A percentile compares a stretch with the other conserved stretches of the same genome.
Evolutionary conservation across 35 echinoderm and acorn worm species (phyloP).

Genomic region (Nesometra sesokonis): DNA sequence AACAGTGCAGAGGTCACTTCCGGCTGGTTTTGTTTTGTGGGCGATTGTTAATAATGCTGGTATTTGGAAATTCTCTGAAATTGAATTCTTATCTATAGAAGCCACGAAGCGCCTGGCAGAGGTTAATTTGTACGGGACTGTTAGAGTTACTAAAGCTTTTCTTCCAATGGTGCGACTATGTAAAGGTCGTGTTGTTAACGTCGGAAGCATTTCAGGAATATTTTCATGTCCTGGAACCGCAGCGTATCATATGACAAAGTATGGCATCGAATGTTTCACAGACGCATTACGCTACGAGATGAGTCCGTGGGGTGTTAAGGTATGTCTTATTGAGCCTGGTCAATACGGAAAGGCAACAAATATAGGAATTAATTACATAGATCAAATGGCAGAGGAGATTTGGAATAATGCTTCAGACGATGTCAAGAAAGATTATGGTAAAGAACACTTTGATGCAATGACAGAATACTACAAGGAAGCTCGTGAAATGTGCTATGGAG

Average conservation of each 20-base stretch:
- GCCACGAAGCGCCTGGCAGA: neutral
- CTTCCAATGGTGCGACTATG: too few species aligned
- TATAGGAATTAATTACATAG: neutral
- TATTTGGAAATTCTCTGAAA: neutral
- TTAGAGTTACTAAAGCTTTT: too few species aligned
- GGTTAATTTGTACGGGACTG: neutral
- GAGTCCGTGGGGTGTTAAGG: too few species aligned
- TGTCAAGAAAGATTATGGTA: conserved; percentile 17
- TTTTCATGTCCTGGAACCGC: too few species aligned
- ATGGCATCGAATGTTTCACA: too few species aligned
- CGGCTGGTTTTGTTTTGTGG: neutral
- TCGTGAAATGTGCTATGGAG: conserved; percentile 2
- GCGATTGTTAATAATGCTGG: conserved; percentile 5
- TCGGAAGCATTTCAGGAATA: too few species aligned
- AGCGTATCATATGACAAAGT: too few species aligned
- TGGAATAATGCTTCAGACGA: conserved; percentile 17
- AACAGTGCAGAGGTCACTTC: neutral
- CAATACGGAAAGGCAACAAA: conserved; percentile 18
- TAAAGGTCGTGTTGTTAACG: too few species aligned
- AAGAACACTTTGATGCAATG: conserved; percentile 17
- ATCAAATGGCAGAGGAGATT: neutral
- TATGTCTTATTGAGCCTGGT: conserved; percentile 19
- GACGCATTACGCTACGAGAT: too few species aligned
- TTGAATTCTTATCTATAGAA: neutral
- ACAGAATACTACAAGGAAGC: neutral